Conservation (phyloP, 2,113 vertebrate genomes). For the Mus spicilegus region DNA sequence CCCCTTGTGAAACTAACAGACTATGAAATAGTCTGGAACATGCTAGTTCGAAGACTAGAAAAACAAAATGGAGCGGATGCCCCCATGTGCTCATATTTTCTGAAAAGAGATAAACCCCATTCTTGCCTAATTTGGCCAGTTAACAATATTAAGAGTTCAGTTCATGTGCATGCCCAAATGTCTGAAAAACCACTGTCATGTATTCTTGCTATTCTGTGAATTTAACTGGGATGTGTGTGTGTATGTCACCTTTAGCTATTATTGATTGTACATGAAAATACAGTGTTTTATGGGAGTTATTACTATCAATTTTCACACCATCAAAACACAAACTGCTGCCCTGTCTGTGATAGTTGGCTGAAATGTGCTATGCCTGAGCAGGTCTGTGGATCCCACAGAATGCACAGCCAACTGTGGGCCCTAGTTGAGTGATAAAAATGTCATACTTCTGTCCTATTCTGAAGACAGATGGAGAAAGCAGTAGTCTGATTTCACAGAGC, state of each 20-base stretch:
- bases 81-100: background rate
- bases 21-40: background rate
- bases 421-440: background rate
- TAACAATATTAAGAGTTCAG: background rate
- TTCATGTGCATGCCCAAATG: background rate
- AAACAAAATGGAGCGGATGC: background rate
- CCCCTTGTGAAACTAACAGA: background rate
- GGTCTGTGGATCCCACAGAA: background rate
- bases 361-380: accelerated
- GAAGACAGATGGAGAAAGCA: background rate
- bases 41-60: background rate
- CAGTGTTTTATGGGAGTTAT: background rate
- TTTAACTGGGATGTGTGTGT: background rate
- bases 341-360: background rate
- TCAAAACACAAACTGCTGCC: background rate
- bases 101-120: background rate
- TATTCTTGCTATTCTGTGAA: background rate
- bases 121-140: background rate
- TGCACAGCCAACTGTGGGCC: no score
- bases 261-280: background rate
- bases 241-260: no score
- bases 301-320: background rate
- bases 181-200: background rate
- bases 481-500: background rate
- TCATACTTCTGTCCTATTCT: background rate